phyloP scores from a whole-genome alignment of 2,888 invertebrate genomes.

The Apomyelois bistriatella region DNA sequence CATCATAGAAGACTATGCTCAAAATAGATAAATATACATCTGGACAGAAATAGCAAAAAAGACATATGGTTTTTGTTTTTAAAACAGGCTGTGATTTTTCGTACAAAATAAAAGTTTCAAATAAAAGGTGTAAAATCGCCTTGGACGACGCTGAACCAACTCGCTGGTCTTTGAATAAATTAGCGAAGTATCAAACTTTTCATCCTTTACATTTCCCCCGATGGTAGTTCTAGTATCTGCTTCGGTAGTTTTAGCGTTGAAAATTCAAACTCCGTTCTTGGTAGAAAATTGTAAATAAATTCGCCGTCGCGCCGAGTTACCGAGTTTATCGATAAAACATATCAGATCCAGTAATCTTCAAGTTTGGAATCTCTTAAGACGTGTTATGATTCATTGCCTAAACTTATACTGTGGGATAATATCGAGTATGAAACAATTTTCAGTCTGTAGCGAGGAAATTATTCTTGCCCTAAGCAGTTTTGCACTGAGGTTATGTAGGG shows the following conservation, averaged over 20 bases:
- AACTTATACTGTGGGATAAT: constrained; percentile 2
- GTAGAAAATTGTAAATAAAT: background rate
- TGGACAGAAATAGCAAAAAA: too few species aligned
- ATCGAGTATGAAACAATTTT: constrained; percentile 7
- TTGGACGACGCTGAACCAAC: background rate
- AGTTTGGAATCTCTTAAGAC: background rate
- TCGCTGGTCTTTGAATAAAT: background rate
- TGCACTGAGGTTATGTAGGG: background rate
- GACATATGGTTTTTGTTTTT: too few species aligned
- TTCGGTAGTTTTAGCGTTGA: background rate
- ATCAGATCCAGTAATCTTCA: background rate
- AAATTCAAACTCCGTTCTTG: background rate
- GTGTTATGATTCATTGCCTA: constrained; percentile 1
- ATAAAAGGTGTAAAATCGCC: background rate
- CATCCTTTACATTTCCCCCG: background rate
- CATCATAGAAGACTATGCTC: too few species aligned
- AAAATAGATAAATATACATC: too few species aligned
- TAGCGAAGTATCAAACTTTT: background rate
- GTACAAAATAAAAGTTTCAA: too few species aligned
- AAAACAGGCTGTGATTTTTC: too few species aligned
- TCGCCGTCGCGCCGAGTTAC: background rate
- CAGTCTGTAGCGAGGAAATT: constrained; percentile 1
- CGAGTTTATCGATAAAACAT: background rate
- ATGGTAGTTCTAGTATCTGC: background rate
- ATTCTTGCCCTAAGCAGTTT: constrained; percentile 7